Conservation (phyloP, 2,113 vertebrate genomes). For the Forbesichthys agassizii region DNA sequence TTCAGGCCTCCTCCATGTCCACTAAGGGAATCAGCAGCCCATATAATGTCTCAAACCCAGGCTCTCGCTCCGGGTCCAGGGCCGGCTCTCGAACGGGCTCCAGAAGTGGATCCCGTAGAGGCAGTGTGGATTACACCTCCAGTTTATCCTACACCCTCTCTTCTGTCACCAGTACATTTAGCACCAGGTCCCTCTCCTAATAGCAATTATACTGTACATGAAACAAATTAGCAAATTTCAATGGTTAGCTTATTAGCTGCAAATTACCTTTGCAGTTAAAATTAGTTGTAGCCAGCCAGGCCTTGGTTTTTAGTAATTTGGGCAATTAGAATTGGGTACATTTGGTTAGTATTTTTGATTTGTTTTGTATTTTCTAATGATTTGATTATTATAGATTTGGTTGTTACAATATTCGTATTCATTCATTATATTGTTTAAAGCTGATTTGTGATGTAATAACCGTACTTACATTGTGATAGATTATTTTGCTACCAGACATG, state of each 20-base stretch:
- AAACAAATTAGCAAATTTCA: background rate
- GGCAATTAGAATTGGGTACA: background rate
- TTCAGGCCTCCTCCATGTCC: conserved; percentile 93
- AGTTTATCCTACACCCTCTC: conserved; percentile 67
- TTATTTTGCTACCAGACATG: conserved; percentile 7
- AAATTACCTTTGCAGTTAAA: background rate
- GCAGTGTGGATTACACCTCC: conserved; percentile 91
- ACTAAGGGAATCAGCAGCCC: conserved; percentile 96
- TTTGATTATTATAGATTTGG: conserved; percentile 27
- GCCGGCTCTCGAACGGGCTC: conserved; percentile 77
- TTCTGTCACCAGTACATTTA: conserved; percentile 57
- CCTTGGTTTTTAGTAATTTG: conserved; percentile 5
- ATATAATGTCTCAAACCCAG: conserved; percentile 90
- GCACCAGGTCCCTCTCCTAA: conserved; percentile 63
- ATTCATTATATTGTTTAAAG: background rate
- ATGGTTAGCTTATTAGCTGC: background rate
- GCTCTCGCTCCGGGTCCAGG: conserved; percentile 89
- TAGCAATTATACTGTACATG: conserved; percentile 1
- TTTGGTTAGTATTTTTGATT: conserved; percentile 14
- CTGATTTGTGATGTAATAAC: conserved; percentile 11
- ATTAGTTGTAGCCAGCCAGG: no score
- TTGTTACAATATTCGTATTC: conserved; percentile 23
- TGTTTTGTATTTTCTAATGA: background rate
- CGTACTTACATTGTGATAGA: conserved; percentile 10
- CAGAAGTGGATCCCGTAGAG: conserved; percentile 83